phyloP scores from a whole-genome alignment of 1,140 invertebrate genomes.

The Microplitis demolitor region DNA sequence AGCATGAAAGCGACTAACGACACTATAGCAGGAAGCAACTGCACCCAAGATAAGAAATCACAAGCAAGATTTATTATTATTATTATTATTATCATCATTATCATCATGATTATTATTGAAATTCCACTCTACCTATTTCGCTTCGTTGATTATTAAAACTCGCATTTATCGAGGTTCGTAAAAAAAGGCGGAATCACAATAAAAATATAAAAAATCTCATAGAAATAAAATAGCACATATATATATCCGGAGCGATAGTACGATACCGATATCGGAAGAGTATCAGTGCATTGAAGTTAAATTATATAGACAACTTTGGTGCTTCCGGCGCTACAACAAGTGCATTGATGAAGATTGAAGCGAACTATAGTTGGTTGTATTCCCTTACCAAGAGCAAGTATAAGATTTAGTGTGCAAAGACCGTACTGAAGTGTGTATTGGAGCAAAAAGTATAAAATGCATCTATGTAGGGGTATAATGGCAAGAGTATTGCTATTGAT shows the following conservation, averaged over 20 bases:
- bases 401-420: too few relatives aligned
- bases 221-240: too few relatives aligned
- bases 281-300: background rate
- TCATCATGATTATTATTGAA: background rate
- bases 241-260: too few relatives aligned
- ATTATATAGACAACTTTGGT: too few relatives aligned
- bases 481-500: conserved; percentile 17
- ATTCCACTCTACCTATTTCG: conserved; percentile 18
- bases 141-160: conserved; percentile 17
- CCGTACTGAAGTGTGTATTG: background rate
- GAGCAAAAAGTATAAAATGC: background rate
- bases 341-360: too few relatives aligned
- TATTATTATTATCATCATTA: too few relatives aligned
- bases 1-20: background rate
- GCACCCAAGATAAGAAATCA: background rate
- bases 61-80: background rate
- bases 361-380: too few relatives aligned
- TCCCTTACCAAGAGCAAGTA: too few relatives aligned
- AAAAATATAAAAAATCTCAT: conserved; percentile 4
- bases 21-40: background rate
- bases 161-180: background rate
- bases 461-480: background rate
- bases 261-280: background rate
- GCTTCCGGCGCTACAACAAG: too few relatives aligned
- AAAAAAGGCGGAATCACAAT: too few relatives aligned